phyloP scores from a whole-genome alignment of 2,797 vertebrate species.

The Epinephelus malabaricus region DNA sequence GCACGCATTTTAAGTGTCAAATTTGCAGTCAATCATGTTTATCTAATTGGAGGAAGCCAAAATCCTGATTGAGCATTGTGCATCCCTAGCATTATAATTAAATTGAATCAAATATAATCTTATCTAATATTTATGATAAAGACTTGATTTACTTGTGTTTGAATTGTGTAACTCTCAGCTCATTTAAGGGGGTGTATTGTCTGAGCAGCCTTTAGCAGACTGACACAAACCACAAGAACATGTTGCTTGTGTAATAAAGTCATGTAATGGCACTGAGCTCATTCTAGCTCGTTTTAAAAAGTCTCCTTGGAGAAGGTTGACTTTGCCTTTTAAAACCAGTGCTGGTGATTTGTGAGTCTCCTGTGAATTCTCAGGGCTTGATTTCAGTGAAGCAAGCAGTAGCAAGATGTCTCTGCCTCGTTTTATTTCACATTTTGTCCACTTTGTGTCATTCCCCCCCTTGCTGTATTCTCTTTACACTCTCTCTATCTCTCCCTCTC shows the following conservation, averaged over 20 bases:
- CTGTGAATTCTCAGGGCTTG: constrained; percentile 58
- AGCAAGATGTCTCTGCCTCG: constrained; percentile 66
- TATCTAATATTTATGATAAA: background rate
- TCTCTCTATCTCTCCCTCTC: constrained; percentile 46
- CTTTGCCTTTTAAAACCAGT: constrained; percentile 69
- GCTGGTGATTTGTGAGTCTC: constrained; percentile 74
- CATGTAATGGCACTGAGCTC: constrained; percentile 72
- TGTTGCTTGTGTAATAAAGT: constrained; percentile 68
- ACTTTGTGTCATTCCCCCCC: constrained; percentile 59
- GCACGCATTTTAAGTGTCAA: no score
- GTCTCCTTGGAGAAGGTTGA: constrained; percentile 75
- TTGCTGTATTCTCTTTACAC: constrained; percentile 36
- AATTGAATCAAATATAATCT: background rate
- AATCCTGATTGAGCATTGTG: no score
- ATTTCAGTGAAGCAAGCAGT: constrained; percentile 76
- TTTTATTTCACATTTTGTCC: constrained; percentile 74
- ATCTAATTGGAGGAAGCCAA: no score
- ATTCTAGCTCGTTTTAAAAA: constrained; percentile 69
- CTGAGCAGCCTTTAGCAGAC: constrained; percentile 30
- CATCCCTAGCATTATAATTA: background rate
- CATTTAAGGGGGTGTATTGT: constrained; percentile 28
- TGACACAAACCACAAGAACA: constrained; percentile 57
- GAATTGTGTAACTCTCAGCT: constrained; percentile 5
- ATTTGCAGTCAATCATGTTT: no score
- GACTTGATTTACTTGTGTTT: constrained; percentile 4